Percentiles rank a stretch among this genome's conserved stretches.
phyloP scores from a whole-genome alignment of 2,113 vertebrate species.

The Mellivora capensis region DNA sequence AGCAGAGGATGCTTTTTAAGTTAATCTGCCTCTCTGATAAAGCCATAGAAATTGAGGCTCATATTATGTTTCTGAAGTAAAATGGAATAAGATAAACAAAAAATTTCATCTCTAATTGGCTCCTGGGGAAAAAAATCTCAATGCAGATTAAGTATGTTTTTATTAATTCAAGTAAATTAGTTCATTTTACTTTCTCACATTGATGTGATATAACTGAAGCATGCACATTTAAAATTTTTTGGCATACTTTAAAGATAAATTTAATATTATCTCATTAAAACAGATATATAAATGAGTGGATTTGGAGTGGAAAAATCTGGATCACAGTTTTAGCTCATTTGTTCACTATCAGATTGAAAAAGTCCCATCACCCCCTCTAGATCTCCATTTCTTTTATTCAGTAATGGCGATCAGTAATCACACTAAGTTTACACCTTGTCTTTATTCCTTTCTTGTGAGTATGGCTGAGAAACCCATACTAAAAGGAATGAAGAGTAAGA shows the following conservation, averaged over 20 bases:
- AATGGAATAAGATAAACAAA: not conserved
- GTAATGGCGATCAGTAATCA: not conserved
- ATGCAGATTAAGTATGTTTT: not conserved
- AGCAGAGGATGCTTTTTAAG: not conserved
- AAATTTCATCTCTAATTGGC: not conserved
- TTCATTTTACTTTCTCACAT: conserved; percentile 8
- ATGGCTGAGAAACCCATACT: not conserved
- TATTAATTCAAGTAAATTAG: not conserved
- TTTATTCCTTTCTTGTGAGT: not conserved
- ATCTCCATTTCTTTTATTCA: not conserved
- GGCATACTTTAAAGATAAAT: not conserved
- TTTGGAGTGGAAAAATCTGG: not conserved
- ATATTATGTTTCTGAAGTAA: not conserved
- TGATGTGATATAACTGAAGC: not conserved
- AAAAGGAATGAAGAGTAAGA: not conserved
- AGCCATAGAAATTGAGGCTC: not conserved
- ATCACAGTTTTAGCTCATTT: not conserved
- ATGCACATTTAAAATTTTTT: not conserved
- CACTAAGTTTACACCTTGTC: not conserved
- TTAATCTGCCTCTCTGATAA: not conserved
- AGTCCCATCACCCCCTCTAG: not conserved
- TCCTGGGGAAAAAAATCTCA: not conserved
- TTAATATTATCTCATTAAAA: conserved; percentile 3
- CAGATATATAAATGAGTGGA: not conserved
- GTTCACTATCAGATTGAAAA: not conserved